A percentile compares a stretch with the other conserved stretches of the same genome.
Evolutionary conservation across 2,888 invertebrate genomes (phyloP).

Genomic region (Pachliopta kotzebuea): DNA sequence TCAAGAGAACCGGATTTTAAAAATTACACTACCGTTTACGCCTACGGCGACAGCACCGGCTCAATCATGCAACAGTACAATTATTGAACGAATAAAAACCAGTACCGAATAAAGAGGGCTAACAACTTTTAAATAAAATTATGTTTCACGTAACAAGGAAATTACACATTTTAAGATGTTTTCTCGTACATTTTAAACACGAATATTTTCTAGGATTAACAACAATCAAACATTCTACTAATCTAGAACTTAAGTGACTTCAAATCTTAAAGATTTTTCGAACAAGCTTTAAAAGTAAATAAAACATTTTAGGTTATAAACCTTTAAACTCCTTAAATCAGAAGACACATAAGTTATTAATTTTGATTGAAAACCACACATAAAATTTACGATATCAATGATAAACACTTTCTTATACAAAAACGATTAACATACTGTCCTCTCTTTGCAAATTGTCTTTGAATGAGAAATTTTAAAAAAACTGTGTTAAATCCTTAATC

Average conservation of each 20-base stretch:
- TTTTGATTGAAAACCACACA: too few species aligned
- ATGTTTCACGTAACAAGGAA: conserved; percentile 3
- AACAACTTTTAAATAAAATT: conserved; percentile 1
- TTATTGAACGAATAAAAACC: conserved; percentile 11
- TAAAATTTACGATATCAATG: too few species aligned
- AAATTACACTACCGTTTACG: conserved; percentile 21
- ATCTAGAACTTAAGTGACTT: background rate
- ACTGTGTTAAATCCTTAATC: too few species aligned
- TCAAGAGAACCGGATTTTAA: conserved; percentile 15
- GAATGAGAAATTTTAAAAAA: too few species aligned
- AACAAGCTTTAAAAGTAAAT: too few species aligned
- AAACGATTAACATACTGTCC: too few species aligned
- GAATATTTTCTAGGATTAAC: too few species aligned
- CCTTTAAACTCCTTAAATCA: too few species aligned
- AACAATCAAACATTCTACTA: background rate
- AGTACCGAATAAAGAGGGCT: conserved; percentile 8
- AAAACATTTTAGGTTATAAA: too few species aligned
- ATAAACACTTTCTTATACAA: too few species aligned
- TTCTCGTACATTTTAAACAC: background rate
- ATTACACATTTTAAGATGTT: background rate
- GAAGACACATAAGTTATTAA: too few species aligned
- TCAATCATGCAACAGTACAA: conserved; percentile 16
- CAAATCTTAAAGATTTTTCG: background rate
- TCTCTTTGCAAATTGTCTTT: too few species aligned
- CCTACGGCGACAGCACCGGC: conserved; percentile 10